Evolutionary conservation across 2,888 invertebrate species (phyloP), one percentile per base, ranked within the genome.

Genomic region (Plagodis dolabraria): DNA sequence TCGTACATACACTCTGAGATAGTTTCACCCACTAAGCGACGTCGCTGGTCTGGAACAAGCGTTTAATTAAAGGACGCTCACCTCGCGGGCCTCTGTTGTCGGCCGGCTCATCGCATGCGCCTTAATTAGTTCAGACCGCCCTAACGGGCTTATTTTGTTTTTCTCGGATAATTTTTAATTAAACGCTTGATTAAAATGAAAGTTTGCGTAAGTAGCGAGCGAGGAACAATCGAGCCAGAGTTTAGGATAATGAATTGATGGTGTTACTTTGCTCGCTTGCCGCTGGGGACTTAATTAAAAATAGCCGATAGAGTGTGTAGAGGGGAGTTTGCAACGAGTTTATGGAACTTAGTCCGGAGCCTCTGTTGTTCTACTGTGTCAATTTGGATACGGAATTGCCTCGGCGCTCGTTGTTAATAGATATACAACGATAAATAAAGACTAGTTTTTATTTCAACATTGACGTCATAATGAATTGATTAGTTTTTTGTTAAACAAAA

Each of bases 171-270:
- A 92, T 92, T 92, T 92, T 92, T 92, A 92, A 92, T 92, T 92
- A 92, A 92, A 92, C 89, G 92, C 91, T 92, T 92, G 92, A 92
- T 92, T 92, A 92, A 92, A 92, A 92, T 92, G 90, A 92, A 92
- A 92, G 92, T 92, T 92, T 91, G 91, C 89, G 88, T 92, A 92
- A 92, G 92, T 92, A 92, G 88, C 91, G 89, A 87, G 86, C 91
- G 89, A 85, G 87, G 88, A 92, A 92, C 91, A 92, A 92, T 92
- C 91, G 90, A 86, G 88, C 85, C 84, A 79, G 91, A 92, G 92
- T 92, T 92, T 92, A 92, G 92, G 91, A 91, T 92, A 92, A 92
- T 92, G 92, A 92, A 92, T 92, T 92, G 91, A 92, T 92, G 91
- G 92, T 91, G 92, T 92, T 91, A 90, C 92, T 89, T 88, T 82